Base-by-base conservation (phyloP, 2,113 vertebrate genomes). In the Promerops cafer region DNA sequence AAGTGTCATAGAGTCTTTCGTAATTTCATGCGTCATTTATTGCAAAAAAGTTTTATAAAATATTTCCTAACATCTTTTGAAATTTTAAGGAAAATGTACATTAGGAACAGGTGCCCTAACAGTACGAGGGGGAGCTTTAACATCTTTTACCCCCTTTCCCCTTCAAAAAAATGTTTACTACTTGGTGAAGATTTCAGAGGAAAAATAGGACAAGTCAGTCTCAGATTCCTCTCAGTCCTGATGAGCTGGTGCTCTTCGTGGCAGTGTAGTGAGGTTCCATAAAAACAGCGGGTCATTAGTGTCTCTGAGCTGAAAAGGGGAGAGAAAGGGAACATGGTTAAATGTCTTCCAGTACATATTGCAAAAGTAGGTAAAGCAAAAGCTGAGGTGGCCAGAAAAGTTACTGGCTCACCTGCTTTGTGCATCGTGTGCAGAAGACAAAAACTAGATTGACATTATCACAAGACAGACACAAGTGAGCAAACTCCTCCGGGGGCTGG, bases 221-320 rank as follows among this genome's bases (percentile, higher is more conserved):
- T 97, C 97, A 97, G 92, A 94, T 96, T 94, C 95, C 97, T 91
- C 93, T 96, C 97, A 91, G 96, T 97, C 97, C 97, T 97, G 97
- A 96, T 79, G 97, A 96, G 97, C 96, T 96, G 97, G 87, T 96
- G 97, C 77, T 97, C 92, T 97, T 97, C 93, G 94, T 98, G 97
- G 98, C 97, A 94, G 97, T 98, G 97, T 94, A 96, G 91, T 93
- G 95, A 96, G 97, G 91, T 97, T 97, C 97, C 96, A 85, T 93
- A 98, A 97, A 94, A 97, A 98, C 98, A 99, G 98, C 98, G 97
- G 97, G 94, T 98, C 98, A 98, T 98, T 98, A 99, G 97, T 97
- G 98, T 97, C 97, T 99, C 98, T 95, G 98, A 96, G 97, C 99
- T 99, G 98, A 96, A 98, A 98, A 98, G 98, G 91, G 98, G 95